These are phyloP conservation scores for Saxidomus purpurata DNA, from an alignment of 1,140 invertebrate species.

Conservation along the genomic window DNA sequence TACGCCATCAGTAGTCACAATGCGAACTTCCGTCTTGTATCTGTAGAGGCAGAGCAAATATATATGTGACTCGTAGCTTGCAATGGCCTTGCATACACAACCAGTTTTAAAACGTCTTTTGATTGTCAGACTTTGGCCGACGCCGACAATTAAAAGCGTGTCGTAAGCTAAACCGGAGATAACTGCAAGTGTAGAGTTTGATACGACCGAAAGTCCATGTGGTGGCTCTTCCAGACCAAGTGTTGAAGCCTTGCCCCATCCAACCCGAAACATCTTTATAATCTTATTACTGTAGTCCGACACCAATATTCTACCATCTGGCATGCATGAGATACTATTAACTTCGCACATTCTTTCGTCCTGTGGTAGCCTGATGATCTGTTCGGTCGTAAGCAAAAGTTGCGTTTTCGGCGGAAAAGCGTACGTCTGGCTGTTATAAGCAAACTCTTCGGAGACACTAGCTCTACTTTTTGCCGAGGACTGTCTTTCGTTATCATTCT, in stretches of 20 bases:
- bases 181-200: conserved; percentile 31
- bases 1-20: conserved; percentile 45
- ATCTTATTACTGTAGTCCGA: conserved; percentile 40
- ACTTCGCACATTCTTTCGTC: conserved; percentile 26
- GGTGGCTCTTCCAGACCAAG: conserved; percentile 28
- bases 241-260: background rate
- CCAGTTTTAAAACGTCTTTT: conserved; percentile 39
- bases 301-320: conserved; percentile 48
- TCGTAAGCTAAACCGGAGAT: conserved; percentile 43
- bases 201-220: conserved; percentile 21
- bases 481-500: background rate
- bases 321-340: conserved; percentile 54
- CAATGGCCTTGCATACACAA: conserved; percentile 25
- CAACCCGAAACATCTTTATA: conserved; percentile 40
- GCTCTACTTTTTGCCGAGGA: conserved; percentile 35
- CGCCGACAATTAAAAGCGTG: conserved; percentile 15
- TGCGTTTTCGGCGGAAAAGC: background rate
- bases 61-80: conserved; percentile 25
- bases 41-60: conserved; percentile 41
- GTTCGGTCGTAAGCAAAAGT: conserved; percentile 1
- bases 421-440: conserved; percentile 30
- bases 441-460: background rate
- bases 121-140: conserved; percentile 25
- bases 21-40: conserved; percentile 39
- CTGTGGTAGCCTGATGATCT: conserved; percentile 5